Evolutionary conservation across 2,888 invertebrate genomes (phyloP), one percentile per base, ranked within the genome.

Genomic region (Orthonychiurus folsomi): DNA sequence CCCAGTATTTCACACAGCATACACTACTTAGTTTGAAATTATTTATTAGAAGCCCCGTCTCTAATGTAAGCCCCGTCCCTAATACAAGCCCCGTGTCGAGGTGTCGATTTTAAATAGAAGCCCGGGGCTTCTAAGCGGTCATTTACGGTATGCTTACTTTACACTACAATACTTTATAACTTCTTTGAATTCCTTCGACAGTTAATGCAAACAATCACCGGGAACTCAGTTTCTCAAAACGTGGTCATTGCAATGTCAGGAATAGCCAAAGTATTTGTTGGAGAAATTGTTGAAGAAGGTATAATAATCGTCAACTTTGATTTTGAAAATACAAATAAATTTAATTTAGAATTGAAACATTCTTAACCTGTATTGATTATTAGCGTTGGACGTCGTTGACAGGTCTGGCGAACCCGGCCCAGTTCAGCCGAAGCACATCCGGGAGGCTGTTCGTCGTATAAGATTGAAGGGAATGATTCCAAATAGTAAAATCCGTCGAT

Each of bases 201-300:
- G 83, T 77, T 87, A 65, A 97, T 99, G 92, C 95, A 97, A 79
- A 94, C 95, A 0, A 93, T 96, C 63, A 94, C 97, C 0, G 96
- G 96, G 0, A 89, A 92, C 76, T 89, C 95, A 0, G 93, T 97
- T 0, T 93, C 95, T 0, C 97, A 97, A 76, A 97, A 97, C 81
- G 97, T 97, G 56, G 96, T 99, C 0, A 99, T 99, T 74, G 97
- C 99, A 0, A 96, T 99, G 92, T 93, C 99, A 20, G 99, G 99
- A 69, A 95, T 97, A 74, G 93, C 97, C 1, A 99, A 99, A 80
- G 96, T 99, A 0, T 99, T 96, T 81, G 94, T 96, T 15, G 99
- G 97, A 23, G 99, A 99, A 81, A 87, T 99, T 63, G 93, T 99
- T 2, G 99, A 99, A 81, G 94, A 95, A 86, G 94, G 93, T 91